Percentiles rank a stretch among this genome's conserved stretches.
These are phyloP conservation scores for Panthera tigris DNA, from an alignment of 2,113 vertebrate genomes.

Conservation along the genomic window DNA sequence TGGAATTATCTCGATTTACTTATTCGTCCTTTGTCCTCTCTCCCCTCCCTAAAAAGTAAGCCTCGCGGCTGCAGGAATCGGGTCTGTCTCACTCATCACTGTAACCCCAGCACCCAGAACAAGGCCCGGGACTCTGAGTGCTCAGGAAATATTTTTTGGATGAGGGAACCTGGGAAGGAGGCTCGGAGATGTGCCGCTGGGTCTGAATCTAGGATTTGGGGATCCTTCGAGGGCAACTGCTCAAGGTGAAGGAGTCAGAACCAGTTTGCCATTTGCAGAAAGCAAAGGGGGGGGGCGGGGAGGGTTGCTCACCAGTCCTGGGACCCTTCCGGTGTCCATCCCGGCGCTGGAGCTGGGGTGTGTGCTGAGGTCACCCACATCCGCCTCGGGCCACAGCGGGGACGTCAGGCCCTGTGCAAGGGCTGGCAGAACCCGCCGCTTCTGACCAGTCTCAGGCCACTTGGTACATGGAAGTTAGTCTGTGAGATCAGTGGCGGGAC, in stretches of 20 bases:
- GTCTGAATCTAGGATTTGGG: no score
- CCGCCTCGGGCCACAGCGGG: neutral
- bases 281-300: neutral
- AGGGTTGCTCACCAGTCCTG: neutral
- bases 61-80: fast-evolving
- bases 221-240: neutral
- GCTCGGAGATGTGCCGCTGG: no score
- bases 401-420: neutral
- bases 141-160: neutral
- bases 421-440: fast-evolving
- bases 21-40: neutral
- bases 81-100: neutral
- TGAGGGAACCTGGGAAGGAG: neutral
- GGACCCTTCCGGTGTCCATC: neutral
- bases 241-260: neutral
- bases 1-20: neutral
- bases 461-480: neutral
- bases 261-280: neutral
- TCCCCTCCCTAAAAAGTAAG: neutral
- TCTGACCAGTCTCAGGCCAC: neutral
- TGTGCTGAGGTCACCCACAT: neutral
- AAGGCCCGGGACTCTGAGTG: neutral
- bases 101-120: neutral
- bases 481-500: neutral
- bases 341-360: neutral